Base-by-base conservation (phyloP, 2,888 invertebrate genomes). In the Encarsia formosa region DNA sequence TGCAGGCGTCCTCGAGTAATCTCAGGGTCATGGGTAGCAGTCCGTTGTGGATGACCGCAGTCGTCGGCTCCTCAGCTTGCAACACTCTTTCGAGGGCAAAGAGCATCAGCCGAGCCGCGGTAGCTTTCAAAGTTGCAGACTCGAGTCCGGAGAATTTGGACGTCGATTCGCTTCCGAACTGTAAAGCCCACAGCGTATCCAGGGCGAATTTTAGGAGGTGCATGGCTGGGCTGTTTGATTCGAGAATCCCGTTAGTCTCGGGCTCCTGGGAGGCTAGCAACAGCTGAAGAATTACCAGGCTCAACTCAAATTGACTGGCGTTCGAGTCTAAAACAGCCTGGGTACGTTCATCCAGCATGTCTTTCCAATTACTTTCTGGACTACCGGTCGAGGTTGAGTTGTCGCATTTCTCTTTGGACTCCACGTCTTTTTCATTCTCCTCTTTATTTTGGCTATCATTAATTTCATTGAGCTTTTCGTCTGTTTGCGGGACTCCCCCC, bases 151-250 rank as follows among this genome's bases (percentile, higher is more conserved):
- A 16, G 16, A 53, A 51, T n/a, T n/a, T n/a, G 1, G n/a, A 0
- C 2, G 66, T 63, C 0, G 77, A 75, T 16, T 77, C 70, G 6
- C 79, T 78, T 5, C 79, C 77, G 62, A 83, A 83, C 59, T 84
- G 82, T 11, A 84, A 61, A 1, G 80, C 75, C 67, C 83, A 83
- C 0, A 84, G 66, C 48, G 81, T 81, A 46, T 82, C 78, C 29
- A 83, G 59, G 0, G 83, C 76, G 60, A 84, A 84, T 63, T 81
- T 81, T 1, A 83, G 74, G 22, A 81, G 79, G 56, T 82, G 81
- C 61, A 82, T 76, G 0, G 81, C 79, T 0, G 80, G 77, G 0
- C 78, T 79, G 54, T 80, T 79, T 1, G 80, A 76, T 13, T 24
- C n/a, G 23, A 5, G 19, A n/a, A n/a, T n/a, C 0, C 78, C 77